These are phyloP conservation scores for Micromys minutus DNA, from an alignment of 2,113 vertebrate species.

Conservation along the genomic window DNA sequence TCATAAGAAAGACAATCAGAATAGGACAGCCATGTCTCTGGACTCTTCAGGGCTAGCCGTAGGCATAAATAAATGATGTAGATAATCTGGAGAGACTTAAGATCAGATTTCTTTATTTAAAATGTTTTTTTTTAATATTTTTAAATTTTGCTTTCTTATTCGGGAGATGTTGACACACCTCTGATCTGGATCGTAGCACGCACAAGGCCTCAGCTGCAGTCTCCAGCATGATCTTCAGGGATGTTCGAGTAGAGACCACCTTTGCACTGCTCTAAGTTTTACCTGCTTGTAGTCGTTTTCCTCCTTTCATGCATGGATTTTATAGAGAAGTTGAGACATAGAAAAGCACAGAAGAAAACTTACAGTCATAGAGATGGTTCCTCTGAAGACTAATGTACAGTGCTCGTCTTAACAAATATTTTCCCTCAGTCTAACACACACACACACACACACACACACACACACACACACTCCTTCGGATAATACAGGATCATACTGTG, in stretches of 20 bases:
- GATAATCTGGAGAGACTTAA: background rate
- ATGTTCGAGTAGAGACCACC: background rate
- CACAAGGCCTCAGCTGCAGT: background rate
- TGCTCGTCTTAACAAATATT: background rate
- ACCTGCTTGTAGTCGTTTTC: conserved; percentile 13
- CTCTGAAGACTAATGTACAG: background rate
- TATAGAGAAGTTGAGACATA: conserved; percentile 41
- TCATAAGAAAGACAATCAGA: background rate
- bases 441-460: background rate
- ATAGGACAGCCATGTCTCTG: background rate
- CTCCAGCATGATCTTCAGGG: background rate
- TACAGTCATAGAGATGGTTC: conserved; percentile 3
- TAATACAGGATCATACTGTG: background rate
- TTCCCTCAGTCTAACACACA: background rate
- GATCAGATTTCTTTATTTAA: background rate
- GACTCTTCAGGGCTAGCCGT: background rate
- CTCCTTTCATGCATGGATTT: conserved; percentile 23
- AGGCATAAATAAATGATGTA: background rate
- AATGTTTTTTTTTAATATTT: background rate
- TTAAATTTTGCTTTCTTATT: background rate
- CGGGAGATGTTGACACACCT: background rate
- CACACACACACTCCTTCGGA: no score
- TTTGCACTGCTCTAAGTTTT: conserved; percentile 18
- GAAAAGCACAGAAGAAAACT: conserved; percentile 36
- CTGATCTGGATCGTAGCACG: background rate